Conservation (phyloP, 37 sponge, comb jelly and placozoan species). For the Cliona cf. orientalis region DNA sequence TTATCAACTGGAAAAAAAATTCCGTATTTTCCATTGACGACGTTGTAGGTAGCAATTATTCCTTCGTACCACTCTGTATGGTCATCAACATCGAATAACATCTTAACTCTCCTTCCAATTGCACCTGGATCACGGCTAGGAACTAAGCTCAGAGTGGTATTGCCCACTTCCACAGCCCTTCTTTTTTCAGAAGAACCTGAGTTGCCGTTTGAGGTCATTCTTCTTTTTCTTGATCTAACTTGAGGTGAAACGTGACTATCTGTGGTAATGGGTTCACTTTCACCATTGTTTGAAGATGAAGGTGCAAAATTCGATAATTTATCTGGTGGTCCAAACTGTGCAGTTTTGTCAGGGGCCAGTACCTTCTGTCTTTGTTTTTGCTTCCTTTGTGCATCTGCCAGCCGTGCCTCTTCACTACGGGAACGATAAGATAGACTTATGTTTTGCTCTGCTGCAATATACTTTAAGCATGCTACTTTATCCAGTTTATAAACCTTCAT, state of each 20-base stretch:
- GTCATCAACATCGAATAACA: conserved; percentile 18
- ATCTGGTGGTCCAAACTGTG: conserved; percentile 25
- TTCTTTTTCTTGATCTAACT: not conserved
- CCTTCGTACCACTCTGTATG: conserved; percentile 12
- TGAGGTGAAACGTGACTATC: not conserved
- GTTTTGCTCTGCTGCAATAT: conserved; percentile 26
- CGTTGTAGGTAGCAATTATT: not conserved
- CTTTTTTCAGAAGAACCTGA: not conserved
- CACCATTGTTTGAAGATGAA: not conserved
- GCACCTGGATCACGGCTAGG: not conserved
- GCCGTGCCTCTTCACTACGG: not conserved
- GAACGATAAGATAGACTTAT: conserved; percentile 25
- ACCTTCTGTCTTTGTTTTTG: not conserved
- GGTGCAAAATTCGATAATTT: not conserved
- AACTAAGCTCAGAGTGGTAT: not conserved
- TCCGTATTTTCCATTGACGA: conserved; percentile 11
- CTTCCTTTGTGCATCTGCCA: not conserved
- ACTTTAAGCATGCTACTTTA: conserved; percentile 24
- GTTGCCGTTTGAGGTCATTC: not conserved
- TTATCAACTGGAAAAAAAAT: conserved; percentile 26
- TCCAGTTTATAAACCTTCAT: conserved; percentile 36
- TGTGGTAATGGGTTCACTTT: too few species aligned
- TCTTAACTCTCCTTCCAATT: conserved; percentile 11
- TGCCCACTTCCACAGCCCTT: not conserved
- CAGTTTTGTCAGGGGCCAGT: not conserved